These are phyloP conservation scores for Tupaia tana DNA, from an alignment of 2,113 vertebrate genomes.

Conservation along the genomic window DNA sequence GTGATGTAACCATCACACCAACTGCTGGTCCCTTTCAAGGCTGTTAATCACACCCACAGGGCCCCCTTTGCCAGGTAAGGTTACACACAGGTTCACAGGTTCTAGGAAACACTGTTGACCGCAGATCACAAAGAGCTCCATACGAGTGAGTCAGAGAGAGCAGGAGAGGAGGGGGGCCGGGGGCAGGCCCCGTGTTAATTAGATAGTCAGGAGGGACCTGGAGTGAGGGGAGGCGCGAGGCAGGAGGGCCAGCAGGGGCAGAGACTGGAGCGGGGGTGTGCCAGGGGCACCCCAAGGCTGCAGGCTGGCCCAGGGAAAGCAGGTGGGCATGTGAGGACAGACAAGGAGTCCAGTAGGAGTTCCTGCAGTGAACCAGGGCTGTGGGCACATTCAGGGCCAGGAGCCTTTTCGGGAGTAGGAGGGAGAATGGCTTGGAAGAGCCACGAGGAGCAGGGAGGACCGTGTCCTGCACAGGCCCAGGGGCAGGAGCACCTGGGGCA, in stretches of 20 bases:
- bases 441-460: not conserved
- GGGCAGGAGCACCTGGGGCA: not conserved
- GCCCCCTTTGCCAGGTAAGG: not conserved
- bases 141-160: too few relatives aligned
- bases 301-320: too few relatives aligned
- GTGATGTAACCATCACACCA: too few relatives aligned
- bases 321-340: not conserved
- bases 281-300: fast-evolving
- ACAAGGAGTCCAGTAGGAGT: not conserved
- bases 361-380: not conserved
- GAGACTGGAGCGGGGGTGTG: not conserved
- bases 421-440: not conserved
- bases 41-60: fast-evolving
- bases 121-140: fast-evolving
- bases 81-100: not conserved
- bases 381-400: not conserved
- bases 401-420: not conserved
- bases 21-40: too few relatives aligned
- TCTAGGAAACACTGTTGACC: not conserved
- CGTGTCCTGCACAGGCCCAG: not conserved
- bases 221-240: not conserved
- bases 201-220: not conserved
- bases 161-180: not conserved
- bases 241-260: fast-evolving
- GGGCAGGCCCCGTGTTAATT: not conserved